Base-by-base conservation (phyloP, 2,888 invertebrate species). In the Noctua janthe region DNA sequence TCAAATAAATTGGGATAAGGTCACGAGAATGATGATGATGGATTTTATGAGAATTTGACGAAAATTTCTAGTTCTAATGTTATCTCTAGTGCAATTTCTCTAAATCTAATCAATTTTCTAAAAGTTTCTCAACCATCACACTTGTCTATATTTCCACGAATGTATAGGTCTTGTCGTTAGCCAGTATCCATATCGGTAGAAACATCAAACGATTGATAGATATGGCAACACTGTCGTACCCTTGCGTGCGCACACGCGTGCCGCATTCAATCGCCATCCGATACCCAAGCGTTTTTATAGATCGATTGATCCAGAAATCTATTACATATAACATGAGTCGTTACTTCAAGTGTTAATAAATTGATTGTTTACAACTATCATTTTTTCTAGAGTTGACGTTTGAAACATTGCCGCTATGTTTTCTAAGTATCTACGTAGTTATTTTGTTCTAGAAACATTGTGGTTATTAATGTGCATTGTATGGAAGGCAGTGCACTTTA, bases 211-310 rank as follows among this genome's bases (percentile, higher is more conserved):
- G 11, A 51, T 43, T 6, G 4, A 10, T 11, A 4, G n/a, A 1
- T 2, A 23, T 51, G 67, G 67, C 73, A 82, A 82, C 84, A 76
- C 73, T 51, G 62, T 43, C 23, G n/a, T 66, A 23, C 62, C 67
- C 76, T 84, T 86, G 88, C 84, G 87, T 87, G 90, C 87, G 86
- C 79, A 83, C 87, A 86, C 88, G 90, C 87, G 76, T 83, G 70
- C 74, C 73, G 79, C 84, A 85, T 87, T 81, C 79, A 79, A 77
- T 84, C 71, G 83, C 78, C 82, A 82, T 84, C 72, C 67, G 70
- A 80, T 71, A 82, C 76, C 73, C n/a, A n/a, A 71, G 39, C 66
- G 70, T 86, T 89, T 88, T 87, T 89, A 89, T 87, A 73, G 82
- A 81, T 82, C 77, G 80, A 76, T 86, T 81, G 80, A 84, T 82